These are phyloP conservation scores for Typhlichthys subterraneus DNA, from an alignment of 2,797 vertebrate genomes.

Conservation along the genomic window DNA sequence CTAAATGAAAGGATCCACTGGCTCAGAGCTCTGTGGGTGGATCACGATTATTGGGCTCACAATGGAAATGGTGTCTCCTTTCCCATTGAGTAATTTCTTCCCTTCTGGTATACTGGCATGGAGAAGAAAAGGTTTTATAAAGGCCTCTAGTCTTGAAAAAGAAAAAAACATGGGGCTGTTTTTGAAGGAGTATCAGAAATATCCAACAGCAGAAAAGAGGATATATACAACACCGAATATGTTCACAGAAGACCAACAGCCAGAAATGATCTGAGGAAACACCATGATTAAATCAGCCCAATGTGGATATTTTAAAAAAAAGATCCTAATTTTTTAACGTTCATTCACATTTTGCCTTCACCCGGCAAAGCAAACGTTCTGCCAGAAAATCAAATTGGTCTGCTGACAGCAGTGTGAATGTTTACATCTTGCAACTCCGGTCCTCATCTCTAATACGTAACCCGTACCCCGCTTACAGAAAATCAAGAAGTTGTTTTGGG, in stretches of 20 bases:
- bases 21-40: conserved; percentile 38
- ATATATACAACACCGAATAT: conserved; percentile 22
- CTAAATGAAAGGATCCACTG: conserved; percentile 54
- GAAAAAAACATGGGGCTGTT: conserved; percentile 9
- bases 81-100: conserved; percentile 61
- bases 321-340: conserved; percentile 18
- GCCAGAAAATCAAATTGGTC: conserved; percentile 50
- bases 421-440: conserved; percentile 70
- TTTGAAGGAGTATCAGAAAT: neutral
- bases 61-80: conserved; percentile 72
- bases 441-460: conserved; percentile 66
- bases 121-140: conserved; percentile 50
- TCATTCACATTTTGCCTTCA: conserved; percentile 38
- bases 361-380: conserved; percentile 36
- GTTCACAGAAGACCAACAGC: conserved; percentile 21
- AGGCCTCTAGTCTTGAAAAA: conserved; percentile 26
- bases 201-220: conserved; percentile 4
- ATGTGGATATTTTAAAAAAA: conserved; percentile 15
- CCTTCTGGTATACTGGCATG: conserved; percentile 13
- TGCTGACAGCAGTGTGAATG: conserved; percentile 66
- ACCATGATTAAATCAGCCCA: neutral
- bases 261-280: conserved; percentile 7
- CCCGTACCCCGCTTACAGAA: conserved; percentile 61
- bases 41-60: conserved; percentile 61
- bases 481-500: conserved; percentile 77